Evolutionary conservation across 2,888 invertebrate species (phyloP), one percentile per base, ranked within the genome.

Genomic region (Athrips mouffetella): DNA sequence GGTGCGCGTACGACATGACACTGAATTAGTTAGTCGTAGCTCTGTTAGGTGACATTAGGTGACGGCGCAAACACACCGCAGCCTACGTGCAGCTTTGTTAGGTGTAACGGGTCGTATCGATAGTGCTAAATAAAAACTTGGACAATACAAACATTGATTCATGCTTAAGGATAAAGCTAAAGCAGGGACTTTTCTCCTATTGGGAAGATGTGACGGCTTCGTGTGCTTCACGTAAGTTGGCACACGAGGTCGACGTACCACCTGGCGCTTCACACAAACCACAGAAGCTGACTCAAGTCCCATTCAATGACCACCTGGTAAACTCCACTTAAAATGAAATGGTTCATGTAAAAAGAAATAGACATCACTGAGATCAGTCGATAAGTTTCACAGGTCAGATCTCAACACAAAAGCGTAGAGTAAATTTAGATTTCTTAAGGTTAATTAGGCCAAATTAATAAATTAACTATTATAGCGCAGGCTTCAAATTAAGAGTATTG

Each of bases 401-500:
- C 71, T 73, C 76, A 80, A 84, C 82, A 86, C 78, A 79, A 73
- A 87, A 87, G 85, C 86, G 69, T 73, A 71, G 75, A 76, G 64
- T 69, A 60, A 67, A 70, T 74, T 66, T 64, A 35, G n/a, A 40
- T 42, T 67, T 67, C 67, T 70, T 68, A 67, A 62, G 70, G 87
- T 87, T 87, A 87, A 85, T 87, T 76, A 79, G 79, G 82, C 83
- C 73, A 80, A 77, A 76, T 79, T 76, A 76, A 73, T 31, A 65
- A 59, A 63, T 66, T 66, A 77, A 74, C 68, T 31, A 70, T 67
- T 44, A 70, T 66, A 80, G 83, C 73, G 73, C 83, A 85, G 81
- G 83, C 79, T 84, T 77, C 74, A 73, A 71, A 70, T 67, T 73
- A 69, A 85, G 87, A 88, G 88, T 86, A 86, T 87, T 88, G 88